These are phyloP conservation scores for Ethmia dodecea DNA, from an alignment of 2,888 invertebrate genomes.

Conservation along the genomic window DNA sequence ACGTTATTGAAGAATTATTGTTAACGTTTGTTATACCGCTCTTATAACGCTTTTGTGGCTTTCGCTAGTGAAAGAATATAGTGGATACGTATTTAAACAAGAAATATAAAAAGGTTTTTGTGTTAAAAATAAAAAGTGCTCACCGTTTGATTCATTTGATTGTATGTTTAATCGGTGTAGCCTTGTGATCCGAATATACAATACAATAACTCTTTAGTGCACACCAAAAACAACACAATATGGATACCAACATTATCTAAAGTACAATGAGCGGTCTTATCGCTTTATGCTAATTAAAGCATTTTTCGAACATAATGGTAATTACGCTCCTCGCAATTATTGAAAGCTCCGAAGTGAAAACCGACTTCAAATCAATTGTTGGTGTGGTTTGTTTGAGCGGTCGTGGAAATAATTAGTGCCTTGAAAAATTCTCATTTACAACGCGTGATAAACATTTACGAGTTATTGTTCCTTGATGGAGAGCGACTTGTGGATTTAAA, in stretches of 20 bases:
- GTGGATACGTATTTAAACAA: slow-evolving; percentile 44
- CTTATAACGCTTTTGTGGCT: slow-evolving; percentile 39
- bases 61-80: slow-evolving; percentile 21
- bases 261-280: too few relatives aligned
- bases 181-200: too few relatives aligned
- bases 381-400: slow-evolving; percentile 40
- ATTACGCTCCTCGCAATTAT: slow-evolving; percentile 16
- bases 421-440: slow-evolving; percentile 71
- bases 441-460: slow-evolving; percentile 75
- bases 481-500: too few relatives aligned
- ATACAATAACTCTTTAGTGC: too few relatives aligned
- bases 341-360: slow-evolving; percentile 34
- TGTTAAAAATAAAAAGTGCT: too few relatives aligned
- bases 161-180: too few relatives aligned
- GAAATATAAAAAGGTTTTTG: too few relatives aligned
- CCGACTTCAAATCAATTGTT: slow-evolving; percentile 59
- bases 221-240: too few relatives aligned
- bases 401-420: slow-evolving; percentile 73
- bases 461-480: slow-evolving; percentile 63
- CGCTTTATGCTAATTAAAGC: slow-evolving; percentile 12
- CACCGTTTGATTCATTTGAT: too few relatives aligned
- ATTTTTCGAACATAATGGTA: slow-evolving; percentile 34
- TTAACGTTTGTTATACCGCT: slow-evolving; percentile 47
- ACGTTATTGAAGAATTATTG: slow-evolving; percentile 64
- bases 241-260: too few relatives aligned